phyloP scores from a whole-genome alignment of 30 jellyfish, hydroid and myxozoan species.

The Nemopilema nomurai region DNA sequence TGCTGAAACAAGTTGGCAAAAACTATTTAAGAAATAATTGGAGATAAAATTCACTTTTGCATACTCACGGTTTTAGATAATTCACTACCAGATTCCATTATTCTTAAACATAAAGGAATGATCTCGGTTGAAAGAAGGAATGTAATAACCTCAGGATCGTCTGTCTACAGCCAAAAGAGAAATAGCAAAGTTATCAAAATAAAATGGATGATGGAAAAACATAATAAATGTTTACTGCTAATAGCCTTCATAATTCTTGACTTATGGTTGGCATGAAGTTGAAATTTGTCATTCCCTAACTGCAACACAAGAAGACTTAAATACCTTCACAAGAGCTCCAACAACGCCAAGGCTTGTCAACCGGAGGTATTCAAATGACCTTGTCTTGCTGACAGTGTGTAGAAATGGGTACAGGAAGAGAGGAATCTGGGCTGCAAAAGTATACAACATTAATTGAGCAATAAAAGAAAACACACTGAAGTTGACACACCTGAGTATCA shows the following conservation, averaged over 20 bases:
- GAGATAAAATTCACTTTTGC: no score
- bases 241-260: no score
- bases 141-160: constrained; percentile 95
- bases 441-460: no score
- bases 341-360: constrained; percentile 98
- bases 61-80: constrained; percentile 90
- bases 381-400: constrained; percentile 95
- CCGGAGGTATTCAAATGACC: constrained; percentile 96
- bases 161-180: constrained; percentile 71
- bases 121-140: constrained; percentile 91
- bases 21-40: no score
- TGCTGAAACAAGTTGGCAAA: no score
- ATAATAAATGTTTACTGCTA: no score
- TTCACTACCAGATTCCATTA: constrained; percentile 99
- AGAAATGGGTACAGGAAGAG: constrained; percentile 93
- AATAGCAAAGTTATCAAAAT: background rate
- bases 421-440: constrained; percentile 91
- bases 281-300: no score
- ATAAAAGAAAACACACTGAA: no score
- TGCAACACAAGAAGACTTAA: no score
- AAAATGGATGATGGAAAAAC: background rate
- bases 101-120: constrained; percentile 91
- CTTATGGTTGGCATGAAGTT: no score
- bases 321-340: constrained; percentile 98
- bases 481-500: no score